Evolutionary conservation across 2,113 vertebrate species (phyloP), one percentile per base, ranked within the genome.

Genomic region (Serinus canaria): DNA sequence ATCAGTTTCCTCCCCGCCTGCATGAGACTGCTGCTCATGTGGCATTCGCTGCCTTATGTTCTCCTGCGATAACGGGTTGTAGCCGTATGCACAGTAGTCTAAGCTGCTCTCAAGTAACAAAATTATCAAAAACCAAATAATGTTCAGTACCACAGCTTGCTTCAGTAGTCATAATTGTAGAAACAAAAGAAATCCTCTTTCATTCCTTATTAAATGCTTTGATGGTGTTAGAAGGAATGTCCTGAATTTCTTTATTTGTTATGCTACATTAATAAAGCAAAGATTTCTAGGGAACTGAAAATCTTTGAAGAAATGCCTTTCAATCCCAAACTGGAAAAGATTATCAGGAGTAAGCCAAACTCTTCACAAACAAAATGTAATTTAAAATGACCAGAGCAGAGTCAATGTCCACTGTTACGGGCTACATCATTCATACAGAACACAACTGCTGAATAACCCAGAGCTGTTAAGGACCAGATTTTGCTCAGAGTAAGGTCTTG

Each of bases 131-230:
- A 86, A 8, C 12, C 37, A 88, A 77, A 59, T 74, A 83, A 35
- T 18, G 47, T 44, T 90, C 79, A 14, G 41, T 73, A 77, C 46
- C 15, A 74, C 16, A 62, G 35, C 82, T 82, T 88, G 79, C 79
- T 94, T 94, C 88, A 88, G 52, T 74, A 83, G 30, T 30, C 43
- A n/a, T 79, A 80, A 55, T 33, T 69, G 58, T 63, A 70, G 63
- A 73, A 94, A 97, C 83, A 94, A 96, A 94, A 93, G 53, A 93
- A 97, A 90, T 90, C 59, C 50, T 83, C 72, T 92, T 94, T 93
- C 49, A 46, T 80, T 88, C 50, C 50, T 88, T 73, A 50, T 80
- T 92, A 95, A 96, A 83, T 50, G 37, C 69, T 91, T 85, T 94
- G 78, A 76, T 43, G n/a, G 62, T 76, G 73, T 96, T 90, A 93